These are phyloP conservation scores for Crepidodera aurea DNA, from an alignment of 2,888 invertebrate genomes.

Conservation along the genomic window DNA sequence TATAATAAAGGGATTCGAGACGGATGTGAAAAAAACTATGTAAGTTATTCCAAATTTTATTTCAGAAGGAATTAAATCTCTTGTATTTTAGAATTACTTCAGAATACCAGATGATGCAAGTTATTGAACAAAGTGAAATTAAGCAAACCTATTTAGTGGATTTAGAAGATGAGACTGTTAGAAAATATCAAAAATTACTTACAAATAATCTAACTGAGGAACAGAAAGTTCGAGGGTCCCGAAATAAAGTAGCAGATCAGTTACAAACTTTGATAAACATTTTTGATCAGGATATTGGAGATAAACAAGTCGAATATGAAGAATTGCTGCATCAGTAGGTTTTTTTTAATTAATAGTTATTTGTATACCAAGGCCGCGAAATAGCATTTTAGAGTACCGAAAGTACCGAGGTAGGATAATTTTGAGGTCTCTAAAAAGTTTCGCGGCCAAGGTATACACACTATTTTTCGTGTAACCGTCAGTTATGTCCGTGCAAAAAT, in stretches of 20 bases:
- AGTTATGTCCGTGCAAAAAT: too few relatives aligned
- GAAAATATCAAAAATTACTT: constrained; percentile 62
- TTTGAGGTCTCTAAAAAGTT: too few relatives aligned
- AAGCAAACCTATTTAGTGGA: constrained; percentile 64
- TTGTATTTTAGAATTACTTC: constrained; percentile 40
- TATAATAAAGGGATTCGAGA: constrained; percentile 44
- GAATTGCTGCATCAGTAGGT: constrained; percentile 62
- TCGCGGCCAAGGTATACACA: too few relatives aligned
- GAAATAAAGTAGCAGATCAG: constrained; percentile 68
- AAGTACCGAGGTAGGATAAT: too few relatives aligned
- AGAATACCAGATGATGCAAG: constrained; percentile 64
- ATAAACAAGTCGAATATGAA: constrained; percentile 65
- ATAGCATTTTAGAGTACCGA: too few relatives aligned
- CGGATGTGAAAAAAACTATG: constrained; percentile 44
- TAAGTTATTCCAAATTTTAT: constrained; percentile 33
- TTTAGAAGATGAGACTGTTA: constrained; percentile 61
- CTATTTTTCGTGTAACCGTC: too few relatives aligned
- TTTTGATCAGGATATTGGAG: constrained; percentile 69
- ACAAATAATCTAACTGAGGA: constrained; percentile 62
- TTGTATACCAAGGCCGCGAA: too few relatives aligned
- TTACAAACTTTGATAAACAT: constrained; percentile 67
- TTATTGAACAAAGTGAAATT: constrained; percentile 61
- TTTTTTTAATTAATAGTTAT: too few relatives aligned
- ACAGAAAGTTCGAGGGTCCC: constrained; percentile 53
- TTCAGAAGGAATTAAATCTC: constrained; percentile 4